Percentiles rank a stretch among this genome's conserved stretches.
These are phyloP conservation scores for Anadara kagoshimensis DNA, from an alignment of 1,140 invertebrate species.

Conservation along the genomic window DNA sequence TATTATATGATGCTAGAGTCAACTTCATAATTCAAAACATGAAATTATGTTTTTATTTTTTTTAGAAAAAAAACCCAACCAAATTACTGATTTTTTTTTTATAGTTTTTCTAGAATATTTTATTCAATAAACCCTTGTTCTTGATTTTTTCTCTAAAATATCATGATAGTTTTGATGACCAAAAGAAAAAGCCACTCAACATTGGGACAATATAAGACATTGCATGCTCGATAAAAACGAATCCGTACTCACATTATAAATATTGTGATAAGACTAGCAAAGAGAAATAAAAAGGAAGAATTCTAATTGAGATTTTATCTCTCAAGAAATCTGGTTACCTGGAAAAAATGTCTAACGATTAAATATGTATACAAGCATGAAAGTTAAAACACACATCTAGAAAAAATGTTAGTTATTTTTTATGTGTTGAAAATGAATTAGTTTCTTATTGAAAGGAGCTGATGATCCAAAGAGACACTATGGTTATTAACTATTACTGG, in stretches of 20 bases:
- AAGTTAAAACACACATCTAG: neutral
- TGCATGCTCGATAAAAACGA: slow-evolving; percentile 30
- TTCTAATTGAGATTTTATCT: neutral
- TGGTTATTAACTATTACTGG: too few relatives aligned
- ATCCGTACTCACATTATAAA: slow-evolving; percentile 45
- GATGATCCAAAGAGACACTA: neutral
- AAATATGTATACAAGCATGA: neutral
- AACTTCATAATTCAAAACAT: too few relatives aligned
- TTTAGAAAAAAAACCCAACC: too few relatives aligned
- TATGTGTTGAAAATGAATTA: neutral
- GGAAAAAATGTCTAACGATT: neutral
- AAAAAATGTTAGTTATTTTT: neutral
- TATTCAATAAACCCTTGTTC: neutral
- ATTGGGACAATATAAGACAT: neutral
- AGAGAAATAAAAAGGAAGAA: slow-evolving; percentile 20
- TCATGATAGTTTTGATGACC: too few relatives aligned
- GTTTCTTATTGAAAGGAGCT: neutral
- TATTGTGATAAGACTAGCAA: slow-evolving; percentile 44
- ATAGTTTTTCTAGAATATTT: too few relatives aligned
- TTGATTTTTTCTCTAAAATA: neutral
- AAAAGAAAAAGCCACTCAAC: too few relatives aligned
- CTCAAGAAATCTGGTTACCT: neutral
- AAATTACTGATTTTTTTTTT: too few relatives aligned
- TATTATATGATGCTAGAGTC: too few relatives aligned
- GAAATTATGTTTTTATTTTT: too few relatives aligned